Evolutionary conservation across 2,113 vertebrate species (phyloP).

Genomic region (Candoia aspera): DNA sequence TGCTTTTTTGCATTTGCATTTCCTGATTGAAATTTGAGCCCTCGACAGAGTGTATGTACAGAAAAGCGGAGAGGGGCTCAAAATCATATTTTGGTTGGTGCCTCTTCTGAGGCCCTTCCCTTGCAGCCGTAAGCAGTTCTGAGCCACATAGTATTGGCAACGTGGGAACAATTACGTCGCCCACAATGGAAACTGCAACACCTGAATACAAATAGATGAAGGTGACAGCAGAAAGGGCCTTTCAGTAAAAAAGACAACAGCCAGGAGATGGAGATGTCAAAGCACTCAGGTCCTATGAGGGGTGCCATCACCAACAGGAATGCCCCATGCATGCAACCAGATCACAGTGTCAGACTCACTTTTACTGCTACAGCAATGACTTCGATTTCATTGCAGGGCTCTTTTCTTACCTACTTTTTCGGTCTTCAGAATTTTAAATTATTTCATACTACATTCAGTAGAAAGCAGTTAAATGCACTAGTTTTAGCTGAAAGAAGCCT

Average conservation of each 20-base stretch:
- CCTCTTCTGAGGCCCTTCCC: neutral
- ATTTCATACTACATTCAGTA: neutral
- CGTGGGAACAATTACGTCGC: neutral
- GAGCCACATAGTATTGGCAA: neutral
- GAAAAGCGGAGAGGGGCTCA: neutral
- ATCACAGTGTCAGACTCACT: neutral
- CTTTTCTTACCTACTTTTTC: neutral
- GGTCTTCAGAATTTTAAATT: too few relatives aligned
- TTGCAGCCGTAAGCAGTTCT: neutral
- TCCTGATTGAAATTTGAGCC: neutral
- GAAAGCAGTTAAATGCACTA: neutral
- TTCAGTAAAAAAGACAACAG: neutral
- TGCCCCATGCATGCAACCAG: neutral
- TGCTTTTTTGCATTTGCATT: neutral
- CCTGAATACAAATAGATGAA: constrained; percentile 1
- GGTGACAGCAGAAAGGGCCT: constrained; percentile 13
- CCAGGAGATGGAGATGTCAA: neutral
- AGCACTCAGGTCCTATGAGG: neutral
- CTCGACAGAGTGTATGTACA: neutral
- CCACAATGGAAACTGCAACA: neutral
- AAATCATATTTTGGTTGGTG: neutral
- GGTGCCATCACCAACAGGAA: neutral
- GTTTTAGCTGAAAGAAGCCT: neutral
- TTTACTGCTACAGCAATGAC: neutral
- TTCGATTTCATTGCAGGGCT: neutral